Percentiles rank a stretch among this genome's conserved stretches.
These are phyloP conservation scores for Diphyllodes magnificus DNA, from an alignment of 2,113 vertebrate genomes.

Conservation along the genomic window DNA sequence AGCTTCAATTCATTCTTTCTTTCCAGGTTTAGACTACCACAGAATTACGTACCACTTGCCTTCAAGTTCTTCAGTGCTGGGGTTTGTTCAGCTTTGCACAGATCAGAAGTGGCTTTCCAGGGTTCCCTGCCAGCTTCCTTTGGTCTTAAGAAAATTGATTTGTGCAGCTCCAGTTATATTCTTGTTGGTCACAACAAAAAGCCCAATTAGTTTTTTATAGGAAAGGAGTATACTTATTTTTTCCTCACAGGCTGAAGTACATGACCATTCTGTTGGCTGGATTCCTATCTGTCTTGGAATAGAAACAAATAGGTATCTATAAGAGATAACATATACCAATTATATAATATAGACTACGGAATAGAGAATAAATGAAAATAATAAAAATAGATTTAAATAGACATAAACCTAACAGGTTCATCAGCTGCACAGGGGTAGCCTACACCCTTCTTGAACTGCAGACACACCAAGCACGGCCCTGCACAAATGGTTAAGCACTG, in stretches of 20 bases:
- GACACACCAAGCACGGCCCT: neutral
- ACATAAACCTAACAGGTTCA: neutral
- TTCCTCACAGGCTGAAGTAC: neutral
- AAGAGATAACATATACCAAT: neutral
- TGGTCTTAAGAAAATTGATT: neutral
- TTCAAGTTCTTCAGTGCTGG: neutral
- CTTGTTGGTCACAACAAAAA: neutral
- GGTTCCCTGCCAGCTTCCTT: neutral
- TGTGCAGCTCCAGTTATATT: neutral
- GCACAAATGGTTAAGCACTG: neutral
- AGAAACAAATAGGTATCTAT: neutral
- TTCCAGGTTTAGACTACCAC: neutral
- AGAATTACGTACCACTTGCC: neutral
- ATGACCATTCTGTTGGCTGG: neutral
- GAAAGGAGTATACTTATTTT: neutral
- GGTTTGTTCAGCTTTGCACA: neutral
- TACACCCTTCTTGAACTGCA: neutral
- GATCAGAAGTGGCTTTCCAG: neutral
- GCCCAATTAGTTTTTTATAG: neutral
- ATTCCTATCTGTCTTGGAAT: neutral
- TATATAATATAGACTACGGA: neutral
- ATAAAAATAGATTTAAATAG: neutral
- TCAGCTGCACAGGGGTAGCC: neutral
- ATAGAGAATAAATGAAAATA: neutral
- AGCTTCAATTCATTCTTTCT: neutral